These are phyloP conservation scores for Notamacropus eugenii DNA, from an alignment of 2,797 vertebrate genomes.

Conservation along the genomic window DNA sequence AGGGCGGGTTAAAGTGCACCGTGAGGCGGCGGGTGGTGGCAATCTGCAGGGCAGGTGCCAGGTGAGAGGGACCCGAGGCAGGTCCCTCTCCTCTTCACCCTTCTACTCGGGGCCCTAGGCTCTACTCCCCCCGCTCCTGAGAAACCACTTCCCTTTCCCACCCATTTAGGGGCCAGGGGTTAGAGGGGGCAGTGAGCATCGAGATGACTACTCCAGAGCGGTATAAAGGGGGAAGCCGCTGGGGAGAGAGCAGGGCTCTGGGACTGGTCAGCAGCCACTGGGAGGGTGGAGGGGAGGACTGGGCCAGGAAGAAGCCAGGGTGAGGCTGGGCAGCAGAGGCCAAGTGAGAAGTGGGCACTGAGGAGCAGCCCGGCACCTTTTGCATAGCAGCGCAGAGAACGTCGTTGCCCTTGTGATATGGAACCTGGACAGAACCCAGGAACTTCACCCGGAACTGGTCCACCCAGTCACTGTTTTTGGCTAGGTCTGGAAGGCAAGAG, in stretches of 20 bases:
- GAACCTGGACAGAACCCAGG: conserved; percentile 96
- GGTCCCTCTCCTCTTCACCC: neutral
- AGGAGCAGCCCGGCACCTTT: conserved; percentile 89
- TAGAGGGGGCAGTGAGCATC: neutral
- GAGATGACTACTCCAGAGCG: no score
- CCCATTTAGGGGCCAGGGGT: neutral
- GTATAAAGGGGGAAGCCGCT: no score
- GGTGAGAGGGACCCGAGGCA: neutral
- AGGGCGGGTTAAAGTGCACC: conserved; percentile 97
- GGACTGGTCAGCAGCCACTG: no score
- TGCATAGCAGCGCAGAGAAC: conserved; percentile 99
- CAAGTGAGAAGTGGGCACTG: neutral
- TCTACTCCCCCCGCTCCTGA: neutral
- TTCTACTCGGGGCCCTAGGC: neutral
- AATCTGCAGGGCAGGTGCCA: conserved; percentile 85
- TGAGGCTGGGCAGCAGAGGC: accelerated
- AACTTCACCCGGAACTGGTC: conserved; percentile 96
- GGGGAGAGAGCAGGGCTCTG: neutral
- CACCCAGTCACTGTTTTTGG: conserved; percentile 93
- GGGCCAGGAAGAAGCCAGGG: neutral
- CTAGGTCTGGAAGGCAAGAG: conserved; percentile 85
- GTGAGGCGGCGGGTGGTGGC: conserved; percentile 97
- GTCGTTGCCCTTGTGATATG: conserved; percentile 97
- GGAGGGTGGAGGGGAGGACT: no score
- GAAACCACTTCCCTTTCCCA: neutral